Evolutionary conservation across 2,797 vertebrate genomes (phyloP), one percentile per base, ranked within the genome.

Genomic region (Allochrocebus solatus): DNA sequence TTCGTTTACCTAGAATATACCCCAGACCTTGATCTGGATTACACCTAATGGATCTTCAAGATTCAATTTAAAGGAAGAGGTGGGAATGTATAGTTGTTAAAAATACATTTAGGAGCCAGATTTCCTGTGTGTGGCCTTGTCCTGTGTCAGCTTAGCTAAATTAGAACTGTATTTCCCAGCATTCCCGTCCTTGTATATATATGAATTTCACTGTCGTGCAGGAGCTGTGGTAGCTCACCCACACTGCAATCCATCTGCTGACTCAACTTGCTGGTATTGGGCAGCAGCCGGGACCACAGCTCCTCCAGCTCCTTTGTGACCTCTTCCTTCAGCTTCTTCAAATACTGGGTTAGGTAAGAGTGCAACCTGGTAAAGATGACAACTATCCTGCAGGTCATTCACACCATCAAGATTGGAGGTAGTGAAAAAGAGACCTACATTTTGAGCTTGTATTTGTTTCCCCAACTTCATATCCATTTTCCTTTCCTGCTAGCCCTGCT

Each of bases 401-500:
- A 0, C 0, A 8, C 33, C 30, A 7, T 11, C 0, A 41, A n/a
- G 17, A 64, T 33, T 0, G 2, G 12, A 59, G n/a, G 26, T n/a
- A 7, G 41, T 22, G 28, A 79, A 55, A 50, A 81, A 57, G 16
- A 83, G 6, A 57, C 43, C 28, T 0, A 1, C 4, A 39, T 39
- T 93, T 50, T 30, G 8, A 48, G n/a, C 9, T 50, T 33, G 5
- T 8, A 7, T 50, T 13, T 43, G 1, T n/a, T 50, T 30, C 50
- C 22, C 33, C 36, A 1, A 8, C 13, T 75, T 85, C 12, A 67
- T 30, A 67, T 74, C 8, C 26, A 33, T 36, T 21, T 94, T 64
- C 53, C 21, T 46, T 83, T 80, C 43, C 28, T n/a, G 4, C 5
- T 17, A 10, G 43, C 11, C 8, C 36, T 75, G 41, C 33, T 39